Conservation (phyloP, 1,140 invertebrate genomes). For the Bombus impatiens region DNA sequence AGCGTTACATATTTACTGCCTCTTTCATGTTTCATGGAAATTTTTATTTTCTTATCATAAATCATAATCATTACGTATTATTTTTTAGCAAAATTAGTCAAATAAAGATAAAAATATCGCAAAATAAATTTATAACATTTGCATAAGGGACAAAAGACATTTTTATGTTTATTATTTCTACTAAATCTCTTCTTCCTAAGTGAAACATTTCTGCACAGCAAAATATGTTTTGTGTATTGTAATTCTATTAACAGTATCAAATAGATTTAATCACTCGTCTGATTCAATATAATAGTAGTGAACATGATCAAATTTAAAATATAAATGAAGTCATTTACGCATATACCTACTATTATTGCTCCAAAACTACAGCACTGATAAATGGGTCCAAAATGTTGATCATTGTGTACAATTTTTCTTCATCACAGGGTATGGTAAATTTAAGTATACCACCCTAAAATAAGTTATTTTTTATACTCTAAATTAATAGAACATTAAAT, state of each 20-base stretch:
- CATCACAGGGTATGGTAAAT: constrained; percentile 65
- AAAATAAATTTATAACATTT: constrained; percentile 27
- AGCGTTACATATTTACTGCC: constrained; percentile 30
- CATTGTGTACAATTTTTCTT: constrained; percentile 60
- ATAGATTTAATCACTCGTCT: constrained; percentile 49
- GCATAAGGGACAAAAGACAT: constrained; percentile 11
- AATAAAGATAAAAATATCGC: neutral
- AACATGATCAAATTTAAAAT: constrained; percentile 55
- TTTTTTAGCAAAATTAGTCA: neutral
- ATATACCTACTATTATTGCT: constrained; percentile 70
- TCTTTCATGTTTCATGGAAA: constrained; percentile 3
- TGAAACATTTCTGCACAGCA: constrained; percentile 42
- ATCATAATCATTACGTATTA: neutral
- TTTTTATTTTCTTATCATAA: constrained; percentile 32
- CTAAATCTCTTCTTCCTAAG: constrained; percentile 17
- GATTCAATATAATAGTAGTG: constrained; percentile 33
- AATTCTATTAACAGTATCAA: constrained; percentile 62
- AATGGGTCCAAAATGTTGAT: constrained; percentile 62
- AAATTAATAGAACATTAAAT: neutral
- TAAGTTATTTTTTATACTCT: neutral
- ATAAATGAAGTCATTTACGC: constrained; percentile 61
- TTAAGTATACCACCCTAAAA: constrained; percentile 74
- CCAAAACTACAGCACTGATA: constrained; percentile 65
- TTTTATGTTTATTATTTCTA: constrained; percentile 14
- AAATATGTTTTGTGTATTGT: constrained; percentile 39